A percentile compares a stretch with the other conserved stretches of the same genome.
Conservation (phyloP, 2,797 vertebrate species). For the Lagothrix lagotricha region DNA sequence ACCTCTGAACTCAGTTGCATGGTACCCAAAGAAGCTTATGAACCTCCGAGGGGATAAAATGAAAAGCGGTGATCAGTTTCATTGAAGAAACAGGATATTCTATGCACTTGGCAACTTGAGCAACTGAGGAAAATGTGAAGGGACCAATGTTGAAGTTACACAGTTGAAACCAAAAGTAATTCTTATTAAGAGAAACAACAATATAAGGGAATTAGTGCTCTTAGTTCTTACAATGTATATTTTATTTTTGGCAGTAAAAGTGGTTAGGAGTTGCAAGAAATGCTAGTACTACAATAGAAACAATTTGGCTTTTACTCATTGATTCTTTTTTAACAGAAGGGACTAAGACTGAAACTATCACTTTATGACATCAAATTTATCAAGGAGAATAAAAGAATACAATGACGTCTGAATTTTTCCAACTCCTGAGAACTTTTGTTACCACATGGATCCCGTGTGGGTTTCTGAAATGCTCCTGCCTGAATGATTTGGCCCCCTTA, state of each 20-base stretch:
- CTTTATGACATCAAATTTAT: background rate
- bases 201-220: background rate
- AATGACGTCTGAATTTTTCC: background rate
- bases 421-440: background rate
- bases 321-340: constrained; percentile 18
- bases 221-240: background rate
- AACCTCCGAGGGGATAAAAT: background rate
- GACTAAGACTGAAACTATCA: background rate
- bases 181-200: background rate
- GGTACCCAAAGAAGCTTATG: background rate
- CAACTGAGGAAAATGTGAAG: constrained; percentile 10
- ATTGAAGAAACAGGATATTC: background rate
- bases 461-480: background rate
- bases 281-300: background rate
- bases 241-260: background rate
- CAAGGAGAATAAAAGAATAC: background rate
- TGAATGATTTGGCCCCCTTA: background rate
- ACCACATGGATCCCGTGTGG: background rate
- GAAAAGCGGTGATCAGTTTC: constrained; percentile 15
- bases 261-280: background rate
- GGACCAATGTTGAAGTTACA: background rate
- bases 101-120: background rate
- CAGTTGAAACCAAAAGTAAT: background rate
- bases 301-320: background rate
- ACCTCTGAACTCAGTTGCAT: constrained; percentile 13